These are phyloP conservation scores for Tragopan temminckii DNA, from an alignment of 2,797 vertebrate genomes.

Conservation along the genomic window DNA sequence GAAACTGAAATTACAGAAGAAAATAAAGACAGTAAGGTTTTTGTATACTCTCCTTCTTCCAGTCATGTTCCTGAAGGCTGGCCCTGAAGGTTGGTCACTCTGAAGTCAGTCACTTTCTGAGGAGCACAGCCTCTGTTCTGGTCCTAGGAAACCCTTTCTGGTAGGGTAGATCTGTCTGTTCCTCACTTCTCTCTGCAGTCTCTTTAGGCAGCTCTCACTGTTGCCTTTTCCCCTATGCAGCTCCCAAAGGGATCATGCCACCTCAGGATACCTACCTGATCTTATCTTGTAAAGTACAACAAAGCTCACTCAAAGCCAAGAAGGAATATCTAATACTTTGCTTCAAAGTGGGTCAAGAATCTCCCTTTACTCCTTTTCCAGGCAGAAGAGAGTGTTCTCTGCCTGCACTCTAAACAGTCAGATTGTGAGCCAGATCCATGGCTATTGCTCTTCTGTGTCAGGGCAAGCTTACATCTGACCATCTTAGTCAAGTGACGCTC, in stretches of 20 bases:
- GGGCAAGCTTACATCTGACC: background rate
- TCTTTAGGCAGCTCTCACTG: background rate
- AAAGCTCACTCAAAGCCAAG: background rate
- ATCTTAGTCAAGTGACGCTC: background rate
- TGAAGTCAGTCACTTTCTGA: background rate
- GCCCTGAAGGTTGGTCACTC: background rate
- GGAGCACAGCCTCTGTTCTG: background rate
- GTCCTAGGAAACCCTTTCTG: background rate
- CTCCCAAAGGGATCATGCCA: background rate
- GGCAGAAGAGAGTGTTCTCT: background rate
- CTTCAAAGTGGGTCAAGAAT: background rate
- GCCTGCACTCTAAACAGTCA: background rate
- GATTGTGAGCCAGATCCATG: background rate
- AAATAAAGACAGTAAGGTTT: background rate
- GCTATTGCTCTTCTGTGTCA: background rate
- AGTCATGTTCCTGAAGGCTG: background rate
- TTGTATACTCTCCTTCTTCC: background rate
- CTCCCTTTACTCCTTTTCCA: background rate
- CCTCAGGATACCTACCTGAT: fast-evolving
- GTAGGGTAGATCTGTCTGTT: background rate
- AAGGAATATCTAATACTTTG: background rate
- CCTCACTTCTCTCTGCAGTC: background rate
- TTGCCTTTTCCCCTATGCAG: background rate
- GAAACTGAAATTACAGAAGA: background rate
- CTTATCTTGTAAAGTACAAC: background rate